These are phyloP conservation scores for Drosophila equinoxialis DNA, from an alignment of 1,140 invertebrate genomes.

Conservation along the genomic window DNA sequence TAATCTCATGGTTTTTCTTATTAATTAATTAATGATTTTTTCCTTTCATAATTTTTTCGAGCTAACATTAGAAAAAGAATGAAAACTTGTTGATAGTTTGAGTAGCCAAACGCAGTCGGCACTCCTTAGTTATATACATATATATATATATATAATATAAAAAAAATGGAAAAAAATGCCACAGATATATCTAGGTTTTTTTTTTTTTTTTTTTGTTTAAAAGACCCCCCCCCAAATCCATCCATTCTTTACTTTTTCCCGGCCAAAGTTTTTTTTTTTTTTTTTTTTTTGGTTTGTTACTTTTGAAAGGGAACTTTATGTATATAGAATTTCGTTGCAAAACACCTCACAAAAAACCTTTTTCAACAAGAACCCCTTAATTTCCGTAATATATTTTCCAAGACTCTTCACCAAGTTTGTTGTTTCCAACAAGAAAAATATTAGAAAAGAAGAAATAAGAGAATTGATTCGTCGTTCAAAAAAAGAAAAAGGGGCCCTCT, in stretches of 20 bases:
- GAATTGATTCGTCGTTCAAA: background rate
- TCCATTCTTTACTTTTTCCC: background rate
- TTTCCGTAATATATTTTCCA: background rate
- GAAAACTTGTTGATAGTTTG: slow-evolving; percentile 65
- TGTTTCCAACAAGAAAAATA: background rate
- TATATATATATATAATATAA: slow-evolving; percentile 25
- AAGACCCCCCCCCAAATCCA: background rate
- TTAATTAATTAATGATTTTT: slow-evolving; percentile 38
- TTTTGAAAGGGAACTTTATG: background rate
- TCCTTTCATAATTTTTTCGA: slow-evolving; percentile 51
- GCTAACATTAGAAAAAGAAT: slow-evolving; percentile 48
- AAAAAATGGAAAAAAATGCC: background rate
- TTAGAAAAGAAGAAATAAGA: background rate
- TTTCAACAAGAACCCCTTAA: background rate
- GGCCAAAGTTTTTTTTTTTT: slow-evolving; percentile 4
- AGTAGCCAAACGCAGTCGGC: slow-evolving; percentile 32
- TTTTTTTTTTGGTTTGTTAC: background rate
- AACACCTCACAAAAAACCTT: background rate
- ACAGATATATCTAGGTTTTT: slow-evolving; percentile 14
- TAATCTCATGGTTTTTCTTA: slow-evolving; percentile 51
- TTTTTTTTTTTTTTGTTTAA: slow-evolving; percentile 9
- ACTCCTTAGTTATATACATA: slow-evolving; percentile 61
- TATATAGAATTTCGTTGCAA: slow-evolving; percentile 5
- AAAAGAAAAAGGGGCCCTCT: background rate
- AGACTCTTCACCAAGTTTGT: background rate